Base-by-base conservation (phyloP, 2,797 vertebrate species). In the Natrix natrix region DNA sequence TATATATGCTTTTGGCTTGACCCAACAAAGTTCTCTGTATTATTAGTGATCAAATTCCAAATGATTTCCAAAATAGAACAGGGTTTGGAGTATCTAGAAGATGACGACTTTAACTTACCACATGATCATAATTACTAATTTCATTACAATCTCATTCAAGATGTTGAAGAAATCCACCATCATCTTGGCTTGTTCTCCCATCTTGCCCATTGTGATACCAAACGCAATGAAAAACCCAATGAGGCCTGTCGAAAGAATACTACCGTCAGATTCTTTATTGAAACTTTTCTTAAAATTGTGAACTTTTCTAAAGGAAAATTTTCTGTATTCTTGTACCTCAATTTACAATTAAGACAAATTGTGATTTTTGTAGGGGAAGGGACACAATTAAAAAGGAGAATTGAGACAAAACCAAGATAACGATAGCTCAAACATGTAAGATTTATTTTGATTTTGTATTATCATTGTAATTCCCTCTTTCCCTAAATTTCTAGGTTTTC, bases 141-240 rank as follows among this genome's bases (percentile, higher is more conserved):
- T 99, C 99, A 99, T 99, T 91, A 99, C 99, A 92, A 99, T 99
- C 98, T 99, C 99, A 96, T 99, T 99, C 97, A 99, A 97, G 97
- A 99, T 99, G 97, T 97, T 99, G 98, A 99, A 99, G 98, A 99
- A 99, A 12, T 99, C 99, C 97, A 99, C 98, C 99, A 99, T 99
- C 97, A 99, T 98, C 97, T 98, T 99, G 97, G 99, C 99, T 96
- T 98, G 99, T 92, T 99, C 99, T 26, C 99, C 99, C 99, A 99
- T 99, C 97, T 99, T 99, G 87, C 99, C 99, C 99, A 99, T 99
- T 96, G 98, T 98, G 96, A 99, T 99, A 95, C 99, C 99, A 97
- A 99, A 99, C 94, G 99, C 99, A 97, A 99, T 99, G 98, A 99
- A 99, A 98, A 99, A 99, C 96, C 99, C 99, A 97, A 99, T 99